These are phyloP conservation scores for Spongilla lacustris DNA, from an alignment of 37 sponge, comb jelly and placozoan genomes.

Conservation along the genomic window DNA sequence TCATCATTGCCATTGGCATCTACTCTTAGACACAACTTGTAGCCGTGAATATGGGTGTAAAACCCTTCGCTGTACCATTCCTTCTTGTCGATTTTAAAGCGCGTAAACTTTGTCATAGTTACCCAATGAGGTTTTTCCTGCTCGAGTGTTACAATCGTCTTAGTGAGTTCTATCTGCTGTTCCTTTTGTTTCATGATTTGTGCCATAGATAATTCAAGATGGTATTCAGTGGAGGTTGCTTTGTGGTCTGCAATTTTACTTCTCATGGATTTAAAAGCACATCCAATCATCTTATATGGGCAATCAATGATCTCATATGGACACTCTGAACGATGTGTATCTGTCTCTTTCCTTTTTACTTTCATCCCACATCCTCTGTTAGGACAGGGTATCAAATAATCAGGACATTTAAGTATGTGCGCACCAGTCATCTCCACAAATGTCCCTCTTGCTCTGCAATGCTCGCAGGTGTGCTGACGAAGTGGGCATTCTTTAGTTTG, in stretches of 20 bases:
- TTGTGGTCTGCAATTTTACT: no score
- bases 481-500: slow-evolving; percentile 35
- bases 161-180: no score
- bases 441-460: slow-evolving; percentile 18
- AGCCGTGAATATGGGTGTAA: background rate
- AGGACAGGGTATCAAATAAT: slow-evolving; percentile 31
- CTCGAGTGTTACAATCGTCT: no score
- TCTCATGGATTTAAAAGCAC: no score
- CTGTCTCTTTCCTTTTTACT: slow-evolving; percentile 19
- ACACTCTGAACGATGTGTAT: slow-evolving; percentile 4
- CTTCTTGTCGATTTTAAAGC: background rate
- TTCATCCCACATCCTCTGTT: slow-evolving; percentile 37
- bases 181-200: no score
- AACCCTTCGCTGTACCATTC: background rate
- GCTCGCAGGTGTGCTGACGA: slow-evolving; percentile 46
- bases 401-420: slow-evolving; percentile 29
- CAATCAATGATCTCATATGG: no score
- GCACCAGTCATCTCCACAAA: slow-evolving; percentile 14
- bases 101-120: no score
- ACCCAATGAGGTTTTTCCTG: no score
- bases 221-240: no score
- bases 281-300: no score
- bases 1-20: background rate
- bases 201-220: no score
- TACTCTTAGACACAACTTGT: background rate